Evolutionary conservation across 2,888 invertebrate species (phyloP), one percentile per base, ranked within the genome.

Genomic region (Ormyrus rosae): DNA sequence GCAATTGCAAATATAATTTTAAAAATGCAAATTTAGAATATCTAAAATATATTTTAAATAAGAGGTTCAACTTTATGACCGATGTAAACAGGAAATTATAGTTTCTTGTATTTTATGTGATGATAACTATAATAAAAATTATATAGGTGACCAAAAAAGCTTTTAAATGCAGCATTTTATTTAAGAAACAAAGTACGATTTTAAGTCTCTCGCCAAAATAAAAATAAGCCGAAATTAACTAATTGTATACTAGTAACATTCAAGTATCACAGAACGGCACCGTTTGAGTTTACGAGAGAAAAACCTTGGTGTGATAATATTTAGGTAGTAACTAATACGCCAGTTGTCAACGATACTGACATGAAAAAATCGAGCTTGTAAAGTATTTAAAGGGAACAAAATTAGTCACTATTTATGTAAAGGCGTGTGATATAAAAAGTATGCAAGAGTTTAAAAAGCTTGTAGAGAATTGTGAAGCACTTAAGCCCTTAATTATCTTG

Each of bases 341-440:
- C 72, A 80, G 78, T 80, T 84, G 84, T 84, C 78, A 79, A 81
- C 55, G 13, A 76, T 72, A 69, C 78, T 81, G 78, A 78, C 75
- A 78, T 78, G 51, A 13, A 80, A 76, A 77, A 80, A 82, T 82
- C 77, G 82, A 85, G 84, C 81, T 86, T 85, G 83, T 87, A 84
- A 86, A 88, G 84, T 89, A 89, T 89, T 89, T 88, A 88, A 88
- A 84, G 85, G 86, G 85, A 86, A 86, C 84, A 85, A 87, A 86
- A 86, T 85, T 83, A 84, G 84, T 86, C 86, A 85, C 84, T 88
- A 88, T 88, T 88, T 89, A 88, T 88, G 83, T 85, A 85, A 83
- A 80, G 71, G 71, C 72, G 73, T 84, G 78, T 83, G 78, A 83
- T 83, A 83, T 69, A 77, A 78, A 76, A 73, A 82, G 72, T 73